Percentiles rank a stretch among this genome's conserved stretches.
phyloP scores from a whole-genome alignment of 2,888 invertebrate genomes.

The Cryptus viduatorius region DNA sequence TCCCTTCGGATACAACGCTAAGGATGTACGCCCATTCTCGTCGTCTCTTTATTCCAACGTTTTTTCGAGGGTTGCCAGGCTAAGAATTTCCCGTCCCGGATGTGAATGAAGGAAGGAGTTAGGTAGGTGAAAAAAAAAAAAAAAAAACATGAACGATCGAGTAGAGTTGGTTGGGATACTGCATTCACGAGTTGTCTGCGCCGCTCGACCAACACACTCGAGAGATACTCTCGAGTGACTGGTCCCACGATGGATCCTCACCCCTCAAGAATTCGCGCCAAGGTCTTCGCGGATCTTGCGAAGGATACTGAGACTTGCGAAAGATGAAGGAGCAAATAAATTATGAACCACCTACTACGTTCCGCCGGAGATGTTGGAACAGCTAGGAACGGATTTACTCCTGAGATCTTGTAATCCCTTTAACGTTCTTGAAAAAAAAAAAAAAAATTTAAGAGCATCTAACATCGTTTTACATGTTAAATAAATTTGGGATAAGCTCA shows the following conservation, averaged over 20 bases:
- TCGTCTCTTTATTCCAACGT: conserved; percentile 35
- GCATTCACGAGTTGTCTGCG: conserved; percentile 48
- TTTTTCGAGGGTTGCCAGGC: conserved; percentile 30
- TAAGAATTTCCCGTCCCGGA: conserved; percentile 57
- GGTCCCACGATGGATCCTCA: conserved; percentile 45
- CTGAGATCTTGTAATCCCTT: conserved; percentile 38
- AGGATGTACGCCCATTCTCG: conserved; percentile 57
- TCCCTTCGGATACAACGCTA: conserved; percentile 38
- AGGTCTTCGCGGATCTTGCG: conserved; percentile 21
- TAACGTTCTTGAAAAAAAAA: neutral
- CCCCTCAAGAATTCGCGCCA: conserved; percentile 51
- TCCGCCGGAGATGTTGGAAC: conserved; percentile 13
- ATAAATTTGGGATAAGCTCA: neutral
- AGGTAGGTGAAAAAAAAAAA: conserved; percentile 9
- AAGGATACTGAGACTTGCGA: conserved; percentile 8
- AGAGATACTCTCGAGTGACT: conserved; percentile 63
- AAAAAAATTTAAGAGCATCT: neutral
- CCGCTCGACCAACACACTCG: conserved; percentile 55
- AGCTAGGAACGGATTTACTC: conserved; percentile 24
- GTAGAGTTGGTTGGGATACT: conserved; percentile 29
- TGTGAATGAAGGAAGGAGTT: conserved; percentile 59
- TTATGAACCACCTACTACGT: conserved; percentile 36
- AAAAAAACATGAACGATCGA: conserved; percentile 11
- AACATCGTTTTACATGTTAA: too few relatives aligned
- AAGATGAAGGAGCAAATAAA: conserved; percentile 50